phyloP scores from a whole-genome alignment of 2,113 vertebrate species.

The Charadrius vociferus region DNA sequence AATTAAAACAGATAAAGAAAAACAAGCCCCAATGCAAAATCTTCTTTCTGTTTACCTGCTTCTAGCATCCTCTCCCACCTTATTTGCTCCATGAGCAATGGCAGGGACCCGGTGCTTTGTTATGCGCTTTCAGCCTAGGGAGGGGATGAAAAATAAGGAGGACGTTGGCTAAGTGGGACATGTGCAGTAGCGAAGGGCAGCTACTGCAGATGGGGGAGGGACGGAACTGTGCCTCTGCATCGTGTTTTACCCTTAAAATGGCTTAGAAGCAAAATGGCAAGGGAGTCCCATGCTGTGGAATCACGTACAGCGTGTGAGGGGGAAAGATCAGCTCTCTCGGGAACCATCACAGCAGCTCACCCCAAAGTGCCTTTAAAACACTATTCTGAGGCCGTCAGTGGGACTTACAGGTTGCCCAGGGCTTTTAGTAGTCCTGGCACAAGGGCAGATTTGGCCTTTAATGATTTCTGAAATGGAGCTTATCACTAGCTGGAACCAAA shows the following conservation, averaged over 20 bases:
- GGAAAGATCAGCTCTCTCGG: not conserved
- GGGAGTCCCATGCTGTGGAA: not conserved
- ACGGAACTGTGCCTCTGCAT: not conserved
- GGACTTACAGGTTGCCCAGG: not conserved
- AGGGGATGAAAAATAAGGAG: not conserved
- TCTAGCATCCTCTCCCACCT: not conserved
- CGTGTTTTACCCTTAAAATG: not conserved
- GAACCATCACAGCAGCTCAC: not conserved
- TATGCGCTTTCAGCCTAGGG: accelerated
- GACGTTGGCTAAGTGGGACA: accelerated
- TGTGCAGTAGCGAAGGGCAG: not conserved
- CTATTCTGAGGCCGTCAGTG: not conserved
- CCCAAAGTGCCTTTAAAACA: not conserved
- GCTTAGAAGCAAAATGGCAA: not conserved
- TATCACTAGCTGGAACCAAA: not conserved
- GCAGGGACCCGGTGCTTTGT: not conserved
- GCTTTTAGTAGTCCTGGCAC: not conserved
- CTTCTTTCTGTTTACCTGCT: not conserved
- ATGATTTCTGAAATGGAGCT: not conserved
- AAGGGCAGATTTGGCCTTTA: not conserved
- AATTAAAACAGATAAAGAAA: not conserved
- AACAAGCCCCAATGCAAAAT: not conserved
- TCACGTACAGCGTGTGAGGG: not conserved
- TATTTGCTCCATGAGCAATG: not conserved
- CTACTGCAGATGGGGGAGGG: not conserved